A percentile compares a stretch with the other conserved stretches of the same genome.
These are phyloP conservation scores for Drosophila paulistorum DNA, from an alignment of 1,140 invertebrate genomes.

Conservation along the genomic window DNA sequence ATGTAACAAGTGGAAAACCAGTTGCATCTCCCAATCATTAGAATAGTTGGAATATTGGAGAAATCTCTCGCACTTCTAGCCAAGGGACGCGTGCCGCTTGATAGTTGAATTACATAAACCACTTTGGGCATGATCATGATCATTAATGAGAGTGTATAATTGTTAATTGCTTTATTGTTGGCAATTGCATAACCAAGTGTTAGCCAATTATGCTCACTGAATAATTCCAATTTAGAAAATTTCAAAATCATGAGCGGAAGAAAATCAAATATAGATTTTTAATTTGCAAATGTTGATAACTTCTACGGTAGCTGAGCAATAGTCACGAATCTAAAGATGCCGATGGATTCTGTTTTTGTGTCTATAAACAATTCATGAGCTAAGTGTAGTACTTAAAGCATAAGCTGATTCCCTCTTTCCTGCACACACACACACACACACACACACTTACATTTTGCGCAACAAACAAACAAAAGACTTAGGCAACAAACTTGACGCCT, in stretches of 20 bases:
- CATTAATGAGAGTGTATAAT: slow-evolving; percentile 26
- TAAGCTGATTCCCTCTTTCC: slow-evolving; percentile 44
- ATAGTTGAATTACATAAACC: slow-evolving; percentile 23
- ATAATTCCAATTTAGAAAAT: slow-evolving; percentile 30
- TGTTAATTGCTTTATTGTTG: slow-evolving; percentile 31
- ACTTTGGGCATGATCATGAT: slow-evolving; percentile 24
- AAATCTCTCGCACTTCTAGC: not conserved
- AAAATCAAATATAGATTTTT: slow-evolving; percentile 61
- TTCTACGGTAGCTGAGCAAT: slow-evolving; percentile 53
- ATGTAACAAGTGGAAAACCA: slow-evolving; percentile 65
- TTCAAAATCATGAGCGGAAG: slow-evolving; percentile 25
- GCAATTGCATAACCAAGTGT: slow-evolving; percentile 13
- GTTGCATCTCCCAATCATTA: slow-evolving; percentile 24
- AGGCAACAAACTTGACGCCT: slow-evolving; percentile 75
- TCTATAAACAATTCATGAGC: slow-evolving; percentile 40
- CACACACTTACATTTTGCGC: slow-evolving; percentile 51
- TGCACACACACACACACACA: slow-evolving; percentile 33
- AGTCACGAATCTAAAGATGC: slow-evolving; percentile 50
- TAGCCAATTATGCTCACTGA: slow-evolving; percentile 46
- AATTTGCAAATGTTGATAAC: slow-evolving; percentile 69
- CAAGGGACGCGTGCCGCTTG: slow-evolving; percentile 44
- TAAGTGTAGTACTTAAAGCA: slow-evolving; percentile 36
- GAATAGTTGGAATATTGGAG: not conserved
- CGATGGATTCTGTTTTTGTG: slow-evolving; percentile 15
- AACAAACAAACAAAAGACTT: slow-evolving; percentile 72